These are phyloP conservation scores for Gavialis gangeticus DNA, from an alignment of 2,113 vertebrate species.

Conservation along the genomic window DNA sequence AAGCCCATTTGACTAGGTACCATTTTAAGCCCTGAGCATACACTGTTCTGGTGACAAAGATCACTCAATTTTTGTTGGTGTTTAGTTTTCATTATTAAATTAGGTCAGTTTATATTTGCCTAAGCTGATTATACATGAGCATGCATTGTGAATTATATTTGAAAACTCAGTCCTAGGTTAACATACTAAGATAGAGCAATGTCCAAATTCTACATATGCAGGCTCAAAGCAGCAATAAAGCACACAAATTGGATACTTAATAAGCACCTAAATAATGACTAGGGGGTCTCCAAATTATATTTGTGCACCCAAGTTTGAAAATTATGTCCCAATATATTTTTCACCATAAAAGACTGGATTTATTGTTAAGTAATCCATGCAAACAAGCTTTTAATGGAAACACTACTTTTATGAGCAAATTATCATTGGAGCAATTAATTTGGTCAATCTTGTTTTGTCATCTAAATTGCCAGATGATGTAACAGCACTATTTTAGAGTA, in stretches of 20 bases:
- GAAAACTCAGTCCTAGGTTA: slow-evolving; percentile 4
- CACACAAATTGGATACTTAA: slow-evolving; percentile 24
- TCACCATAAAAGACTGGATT: slow-evolving; percentile 14
- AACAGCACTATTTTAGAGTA: slow-evolving; percentile 4
- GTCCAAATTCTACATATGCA: not conserved
- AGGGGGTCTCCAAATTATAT: not conserved
- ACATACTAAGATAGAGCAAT: not conserved
- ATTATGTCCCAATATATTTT: not conserved
- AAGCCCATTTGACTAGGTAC: not conserved
- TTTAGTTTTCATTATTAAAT: not conserved
- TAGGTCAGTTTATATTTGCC: not conserved
- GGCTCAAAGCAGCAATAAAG: slow-evolving; percentile 9
- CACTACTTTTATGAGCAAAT: not conserved
- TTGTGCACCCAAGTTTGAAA: slow-evolving; percentile 38
- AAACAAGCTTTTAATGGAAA: not conserved
- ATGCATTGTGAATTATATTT: not conserved
- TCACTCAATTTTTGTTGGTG: slow-evolving; percentile 19
- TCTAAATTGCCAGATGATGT: slow-evolving; percentile 22
- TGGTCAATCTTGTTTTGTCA: not conserved
- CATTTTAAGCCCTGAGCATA: not conserved
- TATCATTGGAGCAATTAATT: not conserved
- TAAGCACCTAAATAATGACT: slow-evolving; percentile 32
- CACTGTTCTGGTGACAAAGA: not conserved
- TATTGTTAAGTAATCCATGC: not conserved
- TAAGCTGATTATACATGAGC: not conserved